Base-by-base conservation (phyloP, 2,888 invertebrate species). In the Metellina segmentata region DNA sequence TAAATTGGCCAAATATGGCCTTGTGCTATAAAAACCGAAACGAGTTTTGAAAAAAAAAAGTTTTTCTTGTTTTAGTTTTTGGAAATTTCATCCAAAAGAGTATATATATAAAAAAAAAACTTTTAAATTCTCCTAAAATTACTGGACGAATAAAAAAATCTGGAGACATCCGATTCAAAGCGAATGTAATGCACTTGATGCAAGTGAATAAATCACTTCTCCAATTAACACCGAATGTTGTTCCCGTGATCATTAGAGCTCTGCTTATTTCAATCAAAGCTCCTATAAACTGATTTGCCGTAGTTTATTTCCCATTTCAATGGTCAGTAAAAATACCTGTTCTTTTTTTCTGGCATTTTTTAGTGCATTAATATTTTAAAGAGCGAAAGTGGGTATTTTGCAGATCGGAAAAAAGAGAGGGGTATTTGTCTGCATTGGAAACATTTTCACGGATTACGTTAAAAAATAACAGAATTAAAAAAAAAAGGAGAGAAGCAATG, bases 401-500 rank as follows among this genome's bases (percentile, higher is more conserved):
- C 34, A 34, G 34, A 34, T 2, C 34, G 1, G 4, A 77, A 77
- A 75, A 77, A 51, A 7, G 51, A 19, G 51, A 8, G 9, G 48
- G 13, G 16, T 13, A 20, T 75, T n/a, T 75, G 48, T 49, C 75
- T 49, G 49, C 49, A 78, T 52, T 49, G 70, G 81, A 49, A 81
- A 49, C 20, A 71, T 19, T 83, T 83, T 48, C 72, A 72, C 52
- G 82, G 52, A 72, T 72, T 52, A 61, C 72, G 20, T 61, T 83
- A 53, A 75, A 83, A 83, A 85, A 79, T 83, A 85, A 78, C 83
- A 61, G 71, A 89, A 89, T 89, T 89, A 85, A 75, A 16, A 7
- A n/a, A 61, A 78, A 77, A 83, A 78, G 52, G n/a, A 49, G 61
- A 87, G 69, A 75, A 89, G 49, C 48, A 52, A 4, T 74, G 53